Percentiles rank a stretch among this genome's conserved stretches.
These are phyloP conservation scores for Trichopria drosophilae DNA, from an alignment of 2,888 invertebrate genomes.

Conservation along the genomic window DNA sequence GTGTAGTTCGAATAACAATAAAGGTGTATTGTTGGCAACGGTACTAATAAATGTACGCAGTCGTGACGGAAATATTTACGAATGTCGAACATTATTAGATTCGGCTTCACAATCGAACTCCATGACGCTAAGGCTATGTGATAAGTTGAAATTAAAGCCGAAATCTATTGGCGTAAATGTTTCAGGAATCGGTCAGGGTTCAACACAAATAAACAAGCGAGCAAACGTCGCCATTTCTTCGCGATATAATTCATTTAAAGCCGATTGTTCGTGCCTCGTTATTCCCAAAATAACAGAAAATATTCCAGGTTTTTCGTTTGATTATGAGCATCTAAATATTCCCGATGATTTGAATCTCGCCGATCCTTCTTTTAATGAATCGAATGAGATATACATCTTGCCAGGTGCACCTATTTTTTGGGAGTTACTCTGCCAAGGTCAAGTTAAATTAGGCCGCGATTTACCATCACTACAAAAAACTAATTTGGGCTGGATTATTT, in stretches of 20 bases:
- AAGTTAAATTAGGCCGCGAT: background rate
- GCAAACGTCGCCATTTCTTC: background rate
- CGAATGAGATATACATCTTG: background rate
- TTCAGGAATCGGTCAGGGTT: background rate
- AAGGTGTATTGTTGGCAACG: background rate
- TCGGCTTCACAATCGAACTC: no score
- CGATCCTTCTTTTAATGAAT: background rate
- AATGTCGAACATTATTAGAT: background rate
- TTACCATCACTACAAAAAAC: background rate
- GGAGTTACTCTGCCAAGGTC: no score
- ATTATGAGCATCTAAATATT: background rate
- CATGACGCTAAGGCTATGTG: no score
- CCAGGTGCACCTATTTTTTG: background rate
- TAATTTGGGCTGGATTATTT: no score
- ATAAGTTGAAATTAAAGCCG: no score
- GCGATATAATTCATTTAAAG: background rate
- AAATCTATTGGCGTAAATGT: background rate
- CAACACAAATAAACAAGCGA: background rate
- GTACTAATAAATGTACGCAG: no score
- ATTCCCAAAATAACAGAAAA: background rate
- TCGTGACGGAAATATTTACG: background rate
- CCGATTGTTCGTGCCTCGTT: background rate
- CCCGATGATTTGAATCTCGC: conserved; percentile 4
- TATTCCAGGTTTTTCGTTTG: background rate
- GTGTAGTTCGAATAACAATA: background rate